phyloP scores from a whole-genome alignment of 2,888 invertebrate genomes.

The Torymus tubicola region DNA sequence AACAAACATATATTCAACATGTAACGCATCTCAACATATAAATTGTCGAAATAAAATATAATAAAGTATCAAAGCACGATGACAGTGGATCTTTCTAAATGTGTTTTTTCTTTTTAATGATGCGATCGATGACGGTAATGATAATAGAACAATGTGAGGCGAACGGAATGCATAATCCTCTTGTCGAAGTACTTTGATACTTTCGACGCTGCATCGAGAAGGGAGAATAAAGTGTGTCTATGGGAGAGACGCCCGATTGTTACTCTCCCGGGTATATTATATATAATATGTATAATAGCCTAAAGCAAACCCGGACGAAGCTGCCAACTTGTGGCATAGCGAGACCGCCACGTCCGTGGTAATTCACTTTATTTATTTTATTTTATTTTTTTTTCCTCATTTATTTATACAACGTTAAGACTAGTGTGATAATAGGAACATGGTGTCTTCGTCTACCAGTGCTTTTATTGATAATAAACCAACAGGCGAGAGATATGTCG shows the following conservation, averaged over 20 bases:
- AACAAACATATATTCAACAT: constrained; percentile 36
- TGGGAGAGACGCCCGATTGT: constrained; percentile 6
- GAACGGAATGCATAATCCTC: constrained; percentile 33
- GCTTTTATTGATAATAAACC: constrained; percentile 59
- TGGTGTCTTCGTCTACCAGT: constrained; percentile 71
- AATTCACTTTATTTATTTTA: background rate
- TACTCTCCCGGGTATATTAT: too few relatives aligned
- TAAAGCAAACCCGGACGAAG: constrained; percentile 34
- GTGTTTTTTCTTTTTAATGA: background rate
- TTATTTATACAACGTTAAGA: constrained; percentile 70
- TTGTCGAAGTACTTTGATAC: constrained; percentile 51
- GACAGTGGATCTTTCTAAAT: background rate
- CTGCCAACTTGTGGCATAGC: constrained; percentile 4
- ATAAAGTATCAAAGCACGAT: constrained; percentile 47
- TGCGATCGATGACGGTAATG: background rate
- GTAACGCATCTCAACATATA: constrained; percentile 12
- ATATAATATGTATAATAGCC: constrained; percentile 29
- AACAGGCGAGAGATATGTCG: constrained; percentile 61
- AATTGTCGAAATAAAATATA: background rate
- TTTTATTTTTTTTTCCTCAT: constrained; percentile 51
- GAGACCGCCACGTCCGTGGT: constrained; percentile 20
- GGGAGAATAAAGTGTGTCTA: constrained; percentile 27
- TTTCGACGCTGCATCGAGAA: constrained; percentile 26
- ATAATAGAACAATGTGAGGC: background rate
- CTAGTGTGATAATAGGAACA: constrained; percentile 76